A percentile compares a stretch with the other conserved stretches of the same genome.
Conservation (phyloP, 2,797 vertebrate species). For the Lophius americanus region DNA sequence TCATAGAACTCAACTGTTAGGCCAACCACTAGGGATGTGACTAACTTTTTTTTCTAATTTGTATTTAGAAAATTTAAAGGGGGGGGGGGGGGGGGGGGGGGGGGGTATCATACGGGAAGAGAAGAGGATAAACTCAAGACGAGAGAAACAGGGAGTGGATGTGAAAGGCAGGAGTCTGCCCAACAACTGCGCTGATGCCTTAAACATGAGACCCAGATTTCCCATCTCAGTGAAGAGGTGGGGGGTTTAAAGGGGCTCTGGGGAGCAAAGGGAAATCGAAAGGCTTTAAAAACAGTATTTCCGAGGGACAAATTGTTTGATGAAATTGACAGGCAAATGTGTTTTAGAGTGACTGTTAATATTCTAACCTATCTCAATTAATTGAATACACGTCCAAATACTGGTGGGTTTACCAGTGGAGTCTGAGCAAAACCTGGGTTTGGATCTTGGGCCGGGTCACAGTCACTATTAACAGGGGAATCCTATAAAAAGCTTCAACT, state of each 20-base stretch:
- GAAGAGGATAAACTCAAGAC: conserved; percentile 26
- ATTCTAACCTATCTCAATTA: not conserved
- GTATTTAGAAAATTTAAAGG: conserved; percentile 39
- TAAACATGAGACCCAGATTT: conserved; percentile 75
- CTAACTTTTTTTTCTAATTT: too few species aligned
- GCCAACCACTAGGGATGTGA: not conserved
- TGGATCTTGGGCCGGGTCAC: not conserved
- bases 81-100: conserved; percentile 6
- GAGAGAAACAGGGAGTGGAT: conserved; percentile 22
- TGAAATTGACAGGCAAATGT: conserved; percentile 3
- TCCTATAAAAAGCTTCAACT: not conserved
- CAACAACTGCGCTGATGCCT: conserved; percentile 70
- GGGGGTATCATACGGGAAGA: not conserved
- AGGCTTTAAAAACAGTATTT: conserved; percentile 22
- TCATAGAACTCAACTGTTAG: not conserved
- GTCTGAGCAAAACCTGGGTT: not conserved
- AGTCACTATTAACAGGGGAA: too few species aligned
- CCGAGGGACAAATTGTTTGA: conserved; percentile 5
- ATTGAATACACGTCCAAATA: not conserved
- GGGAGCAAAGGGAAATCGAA: conserved; percentile 23
- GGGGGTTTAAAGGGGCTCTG: conserved; percentile 15
- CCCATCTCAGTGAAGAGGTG: conserved; percentile 66
- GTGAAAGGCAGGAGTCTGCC: conserved; percentile 50
- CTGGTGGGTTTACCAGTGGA: not conserved
- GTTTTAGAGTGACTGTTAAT: conserved; percentile 8